Base-by-base conservation (phyloP, 23 tunicate species). In the Ascidia mentula region DNA sequence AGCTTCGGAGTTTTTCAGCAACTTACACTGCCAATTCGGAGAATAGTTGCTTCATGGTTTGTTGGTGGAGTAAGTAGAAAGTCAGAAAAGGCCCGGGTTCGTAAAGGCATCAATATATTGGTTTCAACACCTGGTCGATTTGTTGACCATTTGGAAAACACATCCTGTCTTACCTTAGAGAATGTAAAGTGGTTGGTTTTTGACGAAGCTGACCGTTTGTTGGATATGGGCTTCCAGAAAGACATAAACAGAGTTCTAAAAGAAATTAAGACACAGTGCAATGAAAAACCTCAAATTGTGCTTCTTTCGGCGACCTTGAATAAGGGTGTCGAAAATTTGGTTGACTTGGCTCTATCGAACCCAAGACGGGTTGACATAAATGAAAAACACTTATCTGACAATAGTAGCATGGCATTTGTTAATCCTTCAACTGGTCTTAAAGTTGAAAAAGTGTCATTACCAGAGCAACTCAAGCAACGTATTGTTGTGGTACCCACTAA, bases 181-280 rank as follows among this genome's bases (percentile, higher is more conserved):
- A 76, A 84, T 33, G 59, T 96, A 18, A 69, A 81, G 36, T 87
- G 86, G 88, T 30, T 96, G 53, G 81, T 96, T 13, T 87, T 96
- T 73, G 99, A 96, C 60, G 99, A 96, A 87, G 99, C 99, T 45
- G 99, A 96, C 76, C 82, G 99, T 61, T 71, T 96, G 74, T 74
- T 96, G 53, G 99, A 96, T 79, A 91, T 91, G 97, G 97, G 97
- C 1, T 91, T 91, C 80, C 89, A 87, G 69, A 72, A 80, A 39
- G 69, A 84, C 31, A 85, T 96, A 26, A 85, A 95, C 38, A 46
- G 73, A n/a, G 73, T 95, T 38, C 65, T 86, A 38, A 73, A 75
- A 22, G 84, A 83, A 6, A 69, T 90, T 0, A 83, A 84, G 79
- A 80, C 82, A 34, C 80, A 84, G 59, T 71, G 82, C 6, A 46